Evolutionary conservation across 2,113 vertebrate species (phyloP).

Genomic region (Grus americana): DNA sequence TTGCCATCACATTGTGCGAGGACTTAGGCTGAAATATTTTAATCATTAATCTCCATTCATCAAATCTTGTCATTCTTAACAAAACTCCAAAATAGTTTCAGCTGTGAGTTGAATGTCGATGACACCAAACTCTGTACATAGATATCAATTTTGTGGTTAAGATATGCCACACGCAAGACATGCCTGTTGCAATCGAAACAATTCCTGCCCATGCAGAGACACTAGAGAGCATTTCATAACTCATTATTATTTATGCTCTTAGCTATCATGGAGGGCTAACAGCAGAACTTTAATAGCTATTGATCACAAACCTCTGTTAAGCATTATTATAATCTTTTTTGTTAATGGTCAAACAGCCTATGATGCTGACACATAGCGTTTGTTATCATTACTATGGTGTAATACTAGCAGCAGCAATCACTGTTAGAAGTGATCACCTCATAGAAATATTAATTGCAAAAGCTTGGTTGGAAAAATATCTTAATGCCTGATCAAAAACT

Average conservation of each 20-base stretch:
- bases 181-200: not conserved
- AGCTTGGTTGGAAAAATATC: not conserved
- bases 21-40: conserved; percentile 51
- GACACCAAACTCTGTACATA: not conserved
- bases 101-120: conserved; percentile 8
- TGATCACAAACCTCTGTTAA: not conserved
- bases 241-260: not conserved
- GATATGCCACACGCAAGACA: not conserved
- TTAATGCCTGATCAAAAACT: not conserved
- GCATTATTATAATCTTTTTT: not conserved
- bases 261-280: not conserved
- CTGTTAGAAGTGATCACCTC: not conserved
- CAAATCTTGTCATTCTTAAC: conserved; percentile 23
- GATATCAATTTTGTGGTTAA: not conserved
- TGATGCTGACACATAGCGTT: not conserved
- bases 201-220: not conserved
- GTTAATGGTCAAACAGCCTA: not conserved
- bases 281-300: not conserved
- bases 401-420: not conserved
- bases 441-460: not conserved
- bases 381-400: not conserved
- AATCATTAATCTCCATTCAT: conserved; percentile 62
- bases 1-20: conserved; percentile 38
- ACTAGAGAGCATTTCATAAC: not conserved
- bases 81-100: conserved; percentile 52